Evolutionary conservation across 2,888 invertebrate genomes (phyloP).

Genomic region (Oegoconia quadripuncta): DNA sequence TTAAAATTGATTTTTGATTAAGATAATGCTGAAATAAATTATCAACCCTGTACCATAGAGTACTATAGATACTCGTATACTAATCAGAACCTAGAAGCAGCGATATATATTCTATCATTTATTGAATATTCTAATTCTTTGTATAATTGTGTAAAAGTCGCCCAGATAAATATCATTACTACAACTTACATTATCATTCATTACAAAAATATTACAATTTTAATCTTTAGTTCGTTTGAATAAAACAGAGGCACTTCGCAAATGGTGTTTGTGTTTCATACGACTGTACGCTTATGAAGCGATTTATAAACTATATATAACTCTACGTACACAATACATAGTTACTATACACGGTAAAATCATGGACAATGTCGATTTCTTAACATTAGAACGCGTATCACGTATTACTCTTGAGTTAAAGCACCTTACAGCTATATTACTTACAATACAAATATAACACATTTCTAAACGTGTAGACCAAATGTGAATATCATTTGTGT

Average conservation of each 20-base stretch:
- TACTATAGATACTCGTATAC: too few species aligned
- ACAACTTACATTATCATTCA: slow-evolving; percentile 16
- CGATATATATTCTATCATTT: too few species aligned
- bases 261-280: slow-evolving; percentile 28
- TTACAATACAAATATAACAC: slow-evolving; percentile 48
- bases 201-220: slow-evolving; percentile 31
- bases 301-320: slow-evolving; percentile 4
- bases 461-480: slow-evolving; percentile 50
- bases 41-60: too few species aligned
- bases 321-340: slow-evolving; percentile 6
- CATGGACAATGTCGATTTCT: slow-evolving; percentile 24
- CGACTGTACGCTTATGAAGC: slow-evolving; percentile 23
- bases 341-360: neutral
- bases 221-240: slow-evolving; percentile 21
- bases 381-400: slow-evolving; percentile 53
- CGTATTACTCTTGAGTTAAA: slow-evolving; percentile 70
- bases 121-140: too few species aligned
- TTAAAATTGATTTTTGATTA: too few species aligned
- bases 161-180: slow-evolving; percentile 14
- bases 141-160: slow-evolving; percentile 7
- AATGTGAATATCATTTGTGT: slow-evolving; percentile 51
- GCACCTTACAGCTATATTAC: slow-evolving; percentile 59
- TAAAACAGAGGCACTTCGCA: slow-evolving; percentile 31
- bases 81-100: too few species aligned
- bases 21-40: too few species aligned